Base-by-base conservation (phyloP, 2,113 vertebrate genomes). In the Gopherus evgoodei region DNA sequence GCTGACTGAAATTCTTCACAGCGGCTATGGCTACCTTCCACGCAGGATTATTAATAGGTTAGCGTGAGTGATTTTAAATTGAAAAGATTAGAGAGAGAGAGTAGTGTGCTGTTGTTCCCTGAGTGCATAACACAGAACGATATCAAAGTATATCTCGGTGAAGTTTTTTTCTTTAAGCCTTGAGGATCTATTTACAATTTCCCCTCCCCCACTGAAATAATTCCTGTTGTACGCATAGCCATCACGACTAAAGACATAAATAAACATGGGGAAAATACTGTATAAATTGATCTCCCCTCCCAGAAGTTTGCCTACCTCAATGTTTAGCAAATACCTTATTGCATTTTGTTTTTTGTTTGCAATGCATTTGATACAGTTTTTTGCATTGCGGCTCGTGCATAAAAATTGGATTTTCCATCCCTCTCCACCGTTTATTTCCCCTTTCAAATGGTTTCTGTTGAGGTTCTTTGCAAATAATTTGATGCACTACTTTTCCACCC, bases 1-100 rank as follows among this genome's bases (percentile, higher is more conserved):
- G 81, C 72, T 92, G 91, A 88, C 72, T n/a, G 81, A 47, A 69
- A 44, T 81, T 62, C 91, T 84, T 79, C 86, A 88, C 88, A 69
- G 86, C 59, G 38, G 21, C 81, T 54, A 79, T 83, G 81, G 80
- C 91, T 80, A 50, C 82, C 84, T 82, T 81, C 86, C 79, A 80
- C 47, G 62, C 24, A 25, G 49, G 10, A 50, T 27, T 49, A 57
- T 81, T 81, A 84, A 49, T 65, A 52, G 53, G 44, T 53, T 49
- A 21, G 24, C 47, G 44, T 52, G 31, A 42, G 47, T 29, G 6
- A 31, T 35, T 24, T n/a, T 44, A 59, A 53, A 75, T 79, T 21
- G n/a, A n/a, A 69, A 17, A 19, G 8, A 19, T 35, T n/a, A 69
- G 62, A 2, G 29, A 62, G 56, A 21, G 59, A 62, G 72, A 25